These are phyloP conservation scores for Ophion ventricosus DNA, from an alignment of 2,888 invertebrate genomes.

Conservation along the genomic window DNA sequence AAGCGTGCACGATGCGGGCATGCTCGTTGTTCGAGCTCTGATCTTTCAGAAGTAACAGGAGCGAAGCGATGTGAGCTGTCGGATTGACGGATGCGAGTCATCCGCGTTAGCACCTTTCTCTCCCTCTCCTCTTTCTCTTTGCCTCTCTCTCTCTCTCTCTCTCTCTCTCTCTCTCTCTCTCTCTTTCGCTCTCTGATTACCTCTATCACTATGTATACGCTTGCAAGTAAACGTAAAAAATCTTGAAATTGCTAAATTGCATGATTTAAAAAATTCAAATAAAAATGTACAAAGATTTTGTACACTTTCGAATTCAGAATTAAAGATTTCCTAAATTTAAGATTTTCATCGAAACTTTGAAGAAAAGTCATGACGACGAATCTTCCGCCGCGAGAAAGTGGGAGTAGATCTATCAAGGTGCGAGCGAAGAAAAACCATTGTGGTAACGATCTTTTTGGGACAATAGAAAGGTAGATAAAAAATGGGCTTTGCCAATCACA, in stretches of 20 bases:
- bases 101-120: slow-evolving; percentile 52
- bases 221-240: not conserved
- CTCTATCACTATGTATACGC: slow-evolving; percentile 17
- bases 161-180: not conserved
- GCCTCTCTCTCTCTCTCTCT: not conserved
- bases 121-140: slow-evolving; percentile 16
- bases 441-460: not conserved
- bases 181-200: not conserved
- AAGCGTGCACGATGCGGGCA: slow-evolving; percentile 37
- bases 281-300: too few relatives aligned
- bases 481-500: not conserved
- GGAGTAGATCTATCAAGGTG: too few relatives aligned
- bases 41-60: slow-evolving; percentile 59
- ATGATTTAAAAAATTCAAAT: not conserved
- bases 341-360: too few relatives aligned
- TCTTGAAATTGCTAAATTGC: not conserved
- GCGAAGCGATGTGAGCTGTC: slow-evolving; percentile 65
- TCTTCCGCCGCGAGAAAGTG: too few relatives aligned
- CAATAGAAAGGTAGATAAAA: not conserved
- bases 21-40: slow-evolving; percentile 50
- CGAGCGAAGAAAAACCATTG: not conserved
- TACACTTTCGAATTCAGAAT: too few relatives aligned
- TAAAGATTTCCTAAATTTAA: too few relatives aligned
- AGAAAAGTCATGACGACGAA: too few relatives aligned
- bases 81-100: slow-evolving; percentile 68